Evolutionary conservation across 2,113 vertebrate species (phyloP).

Genomic region (Heterochromis multidens): DNA sequence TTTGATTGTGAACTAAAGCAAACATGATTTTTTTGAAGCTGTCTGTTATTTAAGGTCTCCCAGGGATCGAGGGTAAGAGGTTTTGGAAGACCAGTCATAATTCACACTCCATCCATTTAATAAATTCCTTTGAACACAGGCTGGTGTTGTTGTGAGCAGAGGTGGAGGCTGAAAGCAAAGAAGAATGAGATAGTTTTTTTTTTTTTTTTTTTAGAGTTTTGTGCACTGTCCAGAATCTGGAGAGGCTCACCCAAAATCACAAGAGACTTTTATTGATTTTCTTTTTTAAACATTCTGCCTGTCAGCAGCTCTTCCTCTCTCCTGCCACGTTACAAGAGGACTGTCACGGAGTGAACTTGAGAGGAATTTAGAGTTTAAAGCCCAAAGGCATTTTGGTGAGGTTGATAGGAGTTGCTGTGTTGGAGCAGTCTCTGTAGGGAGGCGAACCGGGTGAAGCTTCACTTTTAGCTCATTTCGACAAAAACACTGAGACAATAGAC

Average conservation of each 20-base stretch:
- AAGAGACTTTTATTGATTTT: constrained; percentile 58
- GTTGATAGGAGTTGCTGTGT: not conserved
- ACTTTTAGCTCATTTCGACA: not conserved
- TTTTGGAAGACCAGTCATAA: constrained; percentile 18
- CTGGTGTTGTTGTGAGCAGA: constrained; percentile 26
- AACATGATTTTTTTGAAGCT: not conserved
- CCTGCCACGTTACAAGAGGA: constrained; percentile 21
- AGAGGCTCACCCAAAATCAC: constrained; percentile 42
- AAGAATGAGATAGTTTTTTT: not conserved
- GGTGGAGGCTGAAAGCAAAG: constrained; percentile 11
- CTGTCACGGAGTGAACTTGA: constrained; percentile 18
- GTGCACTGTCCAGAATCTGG: constrained; percentile 52
- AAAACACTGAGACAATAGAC: not conserved
- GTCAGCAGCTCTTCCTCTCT: constrained; percentile 28
- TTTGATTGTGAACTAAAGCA: not conserved
- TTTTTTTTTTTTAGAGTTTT: not conserved
- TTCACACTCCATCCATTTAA: constrained; percentile 39
- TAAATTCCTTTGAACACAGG: constrained; percentile 25
- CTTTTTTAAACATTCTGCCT: constrained; percentile 36
- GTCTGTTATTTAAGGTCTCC: not conserved
- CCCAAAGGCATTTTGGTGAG: constrained; percentile 8
- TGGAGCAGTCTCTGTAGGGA: not conserved
- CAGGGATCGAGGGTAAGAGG: not conserved
- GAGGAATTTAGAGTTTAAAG: constrained; percentile 41
- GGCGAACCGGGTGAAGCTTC: not conserved